phyloP scores from a whole-genome alignment of 2,113 vertebrate genomes.

The Myrmecobius fasciatus region DNA sequence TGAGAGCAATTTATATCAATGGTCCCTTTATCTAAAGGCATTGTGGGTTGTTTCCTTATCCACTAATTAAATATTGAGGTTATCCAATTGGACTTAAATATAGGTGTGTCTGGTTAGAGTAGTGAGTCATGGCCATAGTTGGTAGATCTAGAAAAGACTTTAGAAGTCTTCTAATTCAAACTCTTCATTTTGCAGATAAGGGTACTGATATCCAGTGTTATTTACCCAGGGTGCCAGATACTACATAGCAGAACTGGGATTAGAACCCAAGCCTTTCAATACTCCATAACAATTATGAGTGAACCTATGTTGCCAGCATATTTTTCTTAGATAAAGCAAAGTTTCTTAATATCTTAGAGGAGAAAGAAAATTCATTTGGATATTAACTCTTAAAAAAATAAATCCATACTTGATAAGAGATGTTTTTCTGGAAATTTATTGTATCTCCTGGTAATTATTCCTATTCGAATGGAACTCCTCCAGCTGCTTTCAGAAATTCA shows the following conservation, averaged over 20 bases:
- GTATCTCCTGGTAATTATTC: slow-evolving; percentile 72
- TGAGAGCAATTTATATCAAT: neutral
- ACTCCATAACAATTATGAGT: slow-evolving; percentile 6
- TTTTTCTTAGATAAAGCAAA: neutral
- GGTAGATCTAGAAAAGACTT: neutral
- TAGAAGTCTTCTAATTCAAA: neutral
- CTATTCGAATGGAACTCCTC: slow-evolving; percentile 76
- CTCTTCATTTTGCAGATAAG: neutral
- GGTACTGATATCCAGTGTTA: neutral
- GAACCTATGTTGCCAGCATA: neutral
- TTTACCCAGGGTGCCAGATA: neutral
- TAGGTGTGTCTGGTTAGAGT: neutral
- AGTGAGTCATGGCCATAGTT: neutral
- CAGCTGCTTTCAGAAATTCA: slow-evolving; percentile 79
- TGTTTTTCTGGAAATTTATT: slow-evolving; percentile 66
- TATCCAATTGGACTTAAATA: neutral
- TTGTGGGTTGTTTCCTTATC: neutral
- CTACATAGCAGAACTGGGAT: neutral
- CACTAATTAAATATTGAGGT: neutral
- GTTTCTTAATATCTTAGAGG: slow-evolving; percentile 18
- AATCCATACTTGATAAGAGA: slow-evolving; percentile 33
- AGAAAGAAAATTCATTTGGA: neutral
- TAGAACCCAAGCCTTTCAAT: neutral
- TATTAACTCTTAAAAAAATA: slow-evolving; percentile 34
- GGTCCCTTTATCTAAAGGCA: neutral